phyloP scores from a whole-genome alignment of 2,888 invertebrate genomes.

The Thyatira batis region DNA sequence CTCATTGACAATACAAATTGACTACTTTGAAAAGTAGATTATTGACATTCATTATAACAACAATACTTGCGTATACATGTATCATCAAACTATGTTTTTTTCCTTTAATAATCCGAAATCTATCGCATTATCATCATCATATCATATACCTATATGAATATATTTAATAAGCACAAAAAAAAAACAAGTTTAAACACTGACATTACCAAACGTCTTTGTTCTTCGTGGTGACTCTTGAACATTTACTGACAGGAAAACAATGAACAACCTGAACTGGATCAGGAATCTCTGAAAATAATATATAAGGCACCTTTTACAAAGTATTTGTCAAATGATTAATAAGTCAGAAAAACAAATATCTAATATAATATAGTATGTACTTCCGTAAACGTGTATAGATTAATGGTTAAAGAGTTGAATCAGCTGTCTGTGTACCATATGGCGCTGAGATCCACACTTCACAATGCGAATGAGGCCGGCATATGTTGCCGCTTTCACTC shows the following conservation, averaged over 20 bases:
- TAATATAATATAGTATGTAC: constrained; percentile 19
- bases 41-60: constrained; percentile 2
- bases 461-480: constrained; percentile 76
- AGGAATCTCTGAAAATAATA: too few species aligned
- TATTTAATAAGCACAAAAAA: too few species aligned
- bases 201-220: too few species aligned
- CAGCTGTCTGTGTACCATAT: constrained; percentile 75
- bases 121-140: too few species aligned
- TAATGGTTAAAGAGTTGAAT: constrained; percentile 48
- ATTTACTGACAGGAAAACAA: too few species aligned
- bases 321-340: constrained; percentile 11
- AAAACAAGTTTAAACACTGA: too few species aligned
- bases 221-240: too few species aligned
- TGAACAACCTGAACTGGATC: too few species aligned
- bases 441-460: constrained; percentile 73
- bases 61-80: not conserved
- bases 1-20: constrained; percentile 46
- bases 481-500: constrained; percentile 80
- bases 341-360: constrained; percentile 20
- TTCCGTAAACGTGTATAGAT: constrained; percentile 17
- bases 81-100: too few species aligned
- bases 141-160: too few species aligned
- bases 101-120: too few species aligned
- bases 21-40: not conserved
- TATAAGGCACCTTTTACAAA: not conserved